Evolutionary conservation across 2,113 vertebrate genomes (phyloP).

Genomic region (Thinocorus orbignyianus): DNA sequence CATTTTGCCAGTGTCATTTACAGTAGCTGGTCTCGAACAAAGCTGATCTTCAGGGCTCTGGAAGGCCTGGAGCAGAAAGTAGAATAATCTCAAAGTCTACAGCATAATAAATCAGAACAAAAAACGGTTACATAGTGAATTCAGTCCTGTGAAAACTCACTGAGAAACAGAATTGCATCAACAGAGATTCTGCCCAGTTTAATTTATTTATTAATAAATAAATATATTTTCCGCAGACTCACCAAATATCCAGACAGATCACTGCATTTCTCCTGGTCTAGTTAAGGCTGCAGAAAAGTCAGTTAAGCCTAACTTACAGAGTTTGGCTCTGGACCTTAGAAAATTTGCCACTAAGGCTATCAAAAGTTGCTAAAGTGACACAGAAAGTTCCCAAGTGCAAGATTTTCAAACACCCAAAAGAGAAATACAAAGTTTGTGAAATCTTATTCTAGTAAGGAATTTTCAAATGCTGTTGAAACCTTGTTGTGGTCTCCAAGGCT

Average conservation of each 20-base stretch:
- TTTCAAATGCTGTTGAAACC: neutral
- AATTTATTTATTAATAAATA: neutral
- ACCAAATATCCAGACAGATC: accelerated
- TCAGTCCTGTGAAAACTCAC: neutral
- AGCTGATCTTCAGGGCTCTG: neutral
- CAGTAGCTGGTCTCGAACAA: neutral
- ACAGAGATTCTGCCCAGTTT: neutral
- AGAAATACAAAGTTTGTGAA: neutral
- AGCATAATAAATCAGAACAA: neutral
- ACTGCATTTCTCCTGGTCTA: neutral
- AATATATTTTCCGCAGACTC: neutral
- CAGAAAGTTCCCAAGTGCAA: neutral
- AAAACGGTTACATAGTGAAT: neutral
- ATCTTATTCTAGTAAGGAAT: neutral
- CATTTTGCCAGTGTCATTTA: neutral
- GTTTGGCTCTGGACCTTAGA: neutral
- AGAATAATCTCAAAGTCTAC: neutral
- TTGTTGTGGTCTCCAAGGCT: neutral
- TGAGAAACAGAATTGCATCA: neutral
- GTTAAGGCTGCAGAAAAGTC: neutral
- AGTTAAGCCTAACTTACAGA: neutral
- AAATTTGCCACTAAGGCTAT: neutral
- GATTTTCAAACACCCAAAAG: neutral
- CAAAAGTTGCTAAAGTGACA: neutral
- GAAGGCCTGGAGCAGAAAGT: neutral